Percentiles rank a stretch among this genome's conserved stretches.
These are phyloP conservation scores for Notarius quadriscutis DNA, from an alignment of 2,113 vertebrate genomes.

Conservation along the genomic window DNA sequence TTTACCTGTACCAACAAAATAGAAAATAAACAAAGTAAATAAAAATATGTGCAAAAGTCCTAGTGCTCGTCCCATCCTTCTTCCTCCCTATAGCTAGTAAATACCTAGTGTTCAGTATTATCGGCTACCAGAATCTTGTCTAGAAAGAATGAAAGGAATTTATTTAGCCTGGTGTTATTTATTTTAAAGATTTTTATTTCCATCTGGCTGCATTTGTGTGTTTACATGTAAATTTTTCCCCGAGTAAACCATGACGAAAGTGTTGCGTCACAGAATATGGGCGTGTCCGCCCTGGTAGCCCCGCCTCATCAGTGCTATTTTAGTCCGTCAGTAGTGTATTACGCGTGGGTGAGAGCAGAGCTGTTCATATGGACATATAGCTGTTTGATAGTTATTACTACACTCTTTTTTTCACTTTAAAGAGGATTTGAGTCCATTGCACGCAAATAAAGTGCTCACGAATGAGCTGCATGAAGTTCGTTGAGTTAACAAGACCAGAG, in stretches of 20 bases:
- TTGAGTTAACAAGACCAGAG: not conserved
- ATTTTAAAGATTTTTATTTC: no score
- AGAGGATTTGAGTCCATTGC: not conserved
- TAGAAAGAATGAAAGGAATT: not conserved
- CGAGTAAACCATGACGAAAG: not conserved
- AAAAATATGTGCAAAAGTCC: no score
- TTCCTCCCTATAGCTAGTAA: no score
- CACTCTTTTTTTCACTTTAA: not conserved
- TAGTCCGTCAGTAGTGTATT: not conserved
- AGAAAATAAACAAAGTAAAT: no score
- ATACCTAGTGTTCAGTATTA: no score
- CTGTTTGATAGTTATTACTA: not conserved
- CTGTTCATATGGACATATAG: not conserved
- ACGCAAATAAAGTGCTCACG: not conserved
- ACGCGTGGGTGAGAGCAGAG: not conserved
- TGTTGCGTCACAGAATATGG: not conserved
- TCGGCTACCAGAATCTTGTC: no score
- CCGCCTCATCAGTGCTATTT: conserved; percentile 6
- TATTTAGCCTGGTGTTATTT: not conserved
- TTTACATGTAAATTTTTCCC: not conserved
- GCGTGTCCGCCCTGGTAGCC: not conserved
- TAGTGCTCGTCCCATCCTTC: no score
- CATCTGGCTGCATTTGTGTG: not conserved
- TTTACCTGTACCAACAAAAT: no score
- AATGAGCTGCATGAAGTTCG: conserved; percentile 6